A percentile compares a stretch with the other conserved stretches of the same genome.
phyloP scores from a whole-genome alignment of 2,888 invertebrate species.

The Deilephila elpenor region DNA sequence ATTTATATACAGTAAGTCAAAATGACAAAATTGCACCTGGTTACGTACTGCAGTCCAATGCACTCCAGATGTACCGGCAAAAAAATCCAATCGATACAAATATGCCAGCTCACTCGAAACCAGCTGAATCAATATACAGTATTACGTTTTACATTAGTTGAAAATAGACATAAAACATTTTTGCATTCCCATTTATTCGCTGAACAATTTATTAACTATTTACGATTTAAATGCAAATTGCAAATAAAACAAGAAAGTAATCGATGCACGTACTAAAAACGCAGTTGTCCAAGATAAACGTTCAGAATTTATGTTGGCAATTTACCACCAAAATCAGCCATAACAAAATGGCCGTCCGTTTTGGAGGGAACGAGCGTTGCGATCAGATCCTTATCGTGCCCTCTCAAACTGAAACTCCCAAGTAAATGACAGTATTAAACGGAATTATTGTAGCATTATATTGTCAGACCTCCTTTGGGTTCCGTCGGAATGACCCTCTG shows the following conservation, averaged over 20 bases:
- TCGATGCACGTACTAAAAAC: conserved; percentile 13
- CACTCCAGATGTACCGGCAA: too few relatives aligned
- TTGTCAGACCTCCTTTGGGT: conserved; percentile 34
- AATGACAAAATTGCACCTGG: too few relatives aligned
- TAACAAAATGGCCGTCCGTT: conserved; percentile 53
- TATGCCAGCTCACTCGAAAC: too few relatives aligned
- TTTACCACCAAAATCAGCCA: conserved; percentile 47
- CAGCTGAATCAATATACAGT: too few relatives aligned
- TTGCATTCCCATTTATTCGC: neutral
- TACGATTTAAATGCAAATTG: neutral
- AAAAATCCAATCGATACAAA: too few relatives aligned
- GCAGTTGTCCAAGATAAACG: conserved; percentile 22
- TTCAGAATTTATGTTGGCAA: conserved; percentile 28
- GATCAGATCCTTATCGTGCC: conserved; percentile 54
- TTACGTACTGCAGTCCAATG: too few relatives aligned
- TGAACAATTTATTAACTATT: neutral
- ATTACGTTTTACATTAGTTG: too few relatives aligned
- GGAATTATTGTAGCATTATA: conserved; percentile 54
- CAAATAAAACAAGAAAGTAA: conserved; percentile 18
- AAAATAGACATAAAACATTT: neutral
- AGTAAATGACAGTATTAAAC: conserved; percentile 61
- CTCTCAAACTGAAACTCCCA: conserved; percentile 47
- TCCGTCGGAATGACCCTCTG: conserved; percentile 32
- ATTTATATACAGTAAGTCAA: too few relatives aligned
- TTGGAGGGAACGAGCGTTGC: conserved; percentile 51